Conservation (phyloP, 2,113 vertebrate species). For the Lampris megalopsis region DNA sequence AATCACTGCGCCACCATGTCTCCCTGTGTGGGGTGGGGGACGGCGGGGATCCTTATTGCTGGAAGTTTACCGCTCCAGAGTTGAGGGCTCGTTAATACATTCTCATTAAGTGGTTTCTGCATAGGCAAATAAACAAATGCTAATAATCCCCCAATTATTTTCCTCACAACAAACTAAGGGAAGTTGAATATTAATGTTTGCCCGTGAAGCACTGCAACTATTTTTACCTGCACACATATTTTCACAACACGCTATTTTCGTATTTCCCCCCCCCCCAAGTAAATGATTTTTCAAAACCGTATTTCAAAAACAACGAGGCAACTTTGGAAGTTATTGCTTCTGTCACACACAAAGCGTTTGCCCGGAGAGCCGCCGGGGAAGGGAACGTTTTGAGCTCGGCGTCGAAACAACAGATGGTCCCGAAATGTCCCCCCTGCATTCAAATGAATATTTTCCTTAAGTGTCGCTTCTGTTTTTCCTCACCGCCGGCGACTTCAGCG, state of each 20-base stretch:
- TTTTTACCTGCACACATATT: constrained; percentile 49
- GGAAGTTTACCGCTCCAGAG: constrained; percentile 66
- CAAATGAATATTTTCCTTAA: constrained; percentile 40
- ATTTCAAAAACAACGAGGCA: constrained; percentile 34
- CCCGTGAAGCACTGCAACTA: constrained; percentile 67
- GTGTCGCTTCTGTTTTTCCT: constrained; percentile 27
- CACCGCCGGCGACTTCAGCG: background rate
- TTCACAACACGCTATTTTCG: constrained; percentile 36
- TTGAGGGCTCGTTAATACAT: constrained; percentile 71
- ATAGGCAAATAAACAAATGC: constrained; percentile 82
- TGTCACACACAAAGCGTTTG: constrained; percentile 24
- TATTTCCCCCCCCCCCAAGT: constrained; percentile 20
- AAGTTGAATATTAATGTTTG: constrained; percentile 79
- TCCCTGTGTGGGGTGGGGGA: constrained; percentile 18
- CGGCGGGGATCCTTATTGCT: constrained; percentile 45
- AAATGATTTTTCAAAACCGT: constrained; percentile 14
- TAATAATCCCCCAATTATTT: constrained; percentile 83
- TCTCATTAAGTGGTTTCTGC: constrained; percentile 79
- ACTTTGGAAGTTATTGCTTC: constrained; percentile 6
- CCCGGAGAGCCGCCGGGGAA: constrained; percentile 22
- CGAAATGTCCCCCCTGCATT: constrained; percentile 31
- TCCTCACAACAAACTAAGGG: constrained; percentile 56
- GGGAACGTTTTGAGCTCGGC: constrained; percentile 44
- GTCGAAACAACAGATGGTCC: constrained; percentile 17
- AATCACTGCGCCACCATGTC: no score